Conservation (phyloP, 2,888 invertebrate genomes). For the Tetanocera ferruginea region DNA sequence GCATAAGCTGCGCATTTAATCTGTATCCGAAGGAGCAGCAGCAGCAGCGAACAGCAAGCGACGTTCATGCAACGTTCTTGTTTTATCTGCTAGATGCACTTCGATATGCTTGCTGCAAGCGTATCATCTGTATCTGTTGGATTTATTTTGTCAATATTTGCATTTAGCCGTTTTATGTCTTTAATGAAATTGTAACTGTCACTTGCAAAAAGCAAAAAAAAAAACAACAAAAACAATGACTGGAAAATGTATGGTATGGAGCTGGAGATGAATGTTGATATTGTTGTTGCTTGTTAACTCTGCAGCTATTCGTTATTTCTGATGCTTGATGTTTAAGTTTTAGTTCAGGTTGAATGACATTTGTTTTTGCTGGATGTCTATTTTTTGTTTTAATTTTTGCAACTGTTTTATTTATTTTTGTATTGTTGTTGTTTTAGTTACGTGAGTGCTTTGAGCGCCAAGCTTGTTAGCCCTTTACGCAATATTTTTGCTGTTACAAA, state of each 20-base stretch:
- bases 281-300: not conserved
- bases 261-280: not conserved
- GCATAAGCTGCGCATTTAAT: not conserved
- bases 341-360: not conserved
- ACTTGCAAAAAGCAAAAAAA: not conserved
- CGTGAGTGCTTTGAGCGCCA: not conserved
- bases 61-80: not conserved
- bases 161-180: constrained; percentile 22
- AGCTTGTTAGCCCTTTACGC: too few relatives aligned
- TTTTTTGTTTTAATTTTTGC: not conserved
- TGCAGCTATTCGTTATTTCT: too few relatives aligned
- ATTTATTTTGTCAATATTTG: constrained; percentile 33
- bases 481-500: not conserved
- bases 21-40: not conserved
- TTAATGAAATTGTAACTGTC: constrained; percentile 18
- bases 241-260: not conserved
- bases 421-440: not conserved
- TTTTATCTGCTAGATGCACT: not conserved
- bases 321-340: not conserved
- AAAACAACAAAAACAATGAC: not conserved
- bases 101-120: not conserved
- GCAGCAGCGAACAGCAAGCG: not conserved
- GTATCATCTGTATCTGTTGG: not conserved
- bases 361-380: not conserved
- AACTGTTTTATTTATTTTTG: not conserved